Base-by-base conservation (phyloP, 2,113 vertebrate genomes). In the Oophaga pumilio region DNA sequence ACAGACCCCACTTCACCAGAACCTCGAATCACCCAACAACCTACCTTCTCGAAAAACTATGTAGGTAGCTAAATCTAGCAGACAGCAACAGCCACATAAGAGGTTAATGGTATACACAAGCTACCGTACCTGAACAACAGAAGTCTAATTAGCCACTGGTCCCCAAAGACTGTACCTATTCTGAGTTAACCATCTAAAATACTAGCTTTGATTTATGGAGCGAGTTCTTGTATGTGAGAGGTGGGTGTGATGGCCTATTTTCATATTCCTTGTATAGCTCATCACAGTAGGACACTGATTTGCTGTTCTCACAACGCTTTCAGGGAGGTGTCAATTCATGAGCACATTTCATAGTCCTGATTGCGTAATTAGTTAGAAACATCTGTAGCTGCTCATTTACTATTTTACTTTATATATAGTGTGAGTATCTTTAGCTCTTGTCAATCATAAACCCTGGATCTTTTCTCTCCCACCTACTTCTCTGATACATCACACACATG, bases 301-400 rank as follows among this genome's bases (percentile, higher is more conserved):
- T 82, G 22, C 62, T 17, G 10, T n/a, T 71, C 86, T 88, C 68
- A 22, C 33, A 53, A 4, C 24, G 43, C 68, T 87, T 74, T 50
- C 20, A 62, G 28, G 18, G 69, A 62, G 79, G 76, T 86, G 85
- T 86, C 76, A 64, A 83, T 83, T 83, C 57, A 22, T 53, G 76
- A 28, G 68, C 49, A 76, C 79, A 76, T 88, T 76, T 88, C 69
- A 76, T 33, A 82, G 60, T 64, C 53, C 66, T 88, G 79, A 83
- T 88, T 82, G 79, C 69, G 53, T 79, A 33, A 80, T 28, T 88
- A 88, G 83, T 88, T 88, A 82, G 68, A 64, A 64, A 88, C 86
- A 83, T 88, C 79, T 88, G 86, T 66, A 82, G 79, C 86, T 88
- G 56, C 81, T 88, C 69, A 73, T 82, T 82, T 88, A 73, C 86